Percentiles rank a stretch among this genome's conserved stretches.
Conservation (phyloP, 2,888 invertebrate species). For the Protophormia terraenovae region DNA sequence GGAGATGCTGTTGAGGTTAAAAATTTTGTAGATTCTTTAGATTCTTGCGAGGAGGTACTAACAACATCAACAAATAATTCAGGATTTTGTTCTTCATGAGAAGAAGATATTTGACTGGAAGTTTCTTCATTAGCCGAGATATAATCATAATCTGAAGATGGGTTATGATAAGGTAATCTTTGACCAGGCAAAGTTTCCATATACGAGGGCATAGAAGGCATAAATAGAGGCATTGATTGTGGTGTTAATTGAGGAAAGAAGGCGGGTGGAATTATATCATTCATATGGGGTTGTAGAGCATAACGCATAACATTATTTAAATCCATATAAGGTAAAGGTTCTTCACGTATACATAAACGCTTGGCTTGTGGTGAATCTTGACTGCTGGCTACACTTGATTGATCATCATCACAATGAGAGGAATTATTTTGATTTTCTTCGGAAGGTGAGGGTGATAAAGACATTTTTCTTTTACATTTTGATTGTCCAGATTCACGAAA, state of each 20-base stretch:
- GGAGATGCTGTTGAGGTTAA: neutral
- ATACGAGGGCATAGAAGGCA: conserved; percentile 40
- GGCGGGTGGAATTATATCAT: conserved; percentile 18
- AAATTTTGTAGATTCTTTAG: conserved; percentile 1
- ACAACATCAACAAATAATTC: conserved; percentile 77
- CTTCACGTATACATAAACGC: conserved; percentile 72
- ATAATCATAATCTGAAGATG: conserved; percentile 32
- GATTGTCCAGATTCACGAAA: conserved; percentile 93
- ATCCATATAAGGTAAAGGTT: conserved; percentile 49
- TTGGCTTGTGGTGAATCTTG: conserved; percentile 73
- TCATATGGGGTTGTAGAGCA: conserved; percentile 38
- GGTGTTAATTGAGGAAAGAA: conserved; percentile 50
- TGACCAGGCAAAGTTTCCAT: conserved; percentile 1
- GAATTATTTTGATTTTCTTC: conserved; percentile 70
- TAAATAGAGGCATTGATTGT: conserved; percentile 39
- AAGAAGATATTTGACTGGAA: conserved; percentile 37
- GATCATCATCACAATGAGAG: conserved; percentile 57
- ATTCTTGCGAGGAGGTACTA: conserved; percentile 70
- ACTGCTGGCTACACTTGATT: conserved; percentile 64
- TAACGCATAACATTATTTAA: conserved; percentile 54
- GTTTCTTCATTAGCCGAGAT: conserved; percentile 32
- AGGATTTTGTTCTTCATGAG: conserved; percentile 62
- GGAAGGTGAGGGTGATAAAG: conserved; percentile 71
- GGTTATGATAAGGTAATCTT: neutral
- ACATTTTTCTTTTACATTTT: conserved; percentile 86